A percentile compares a stretch with the other conserved stretches of the same genome.
Conservation (phyloP, 2,888 invertebrate genomes). For the Sarcophaga subvicina region DNA sequence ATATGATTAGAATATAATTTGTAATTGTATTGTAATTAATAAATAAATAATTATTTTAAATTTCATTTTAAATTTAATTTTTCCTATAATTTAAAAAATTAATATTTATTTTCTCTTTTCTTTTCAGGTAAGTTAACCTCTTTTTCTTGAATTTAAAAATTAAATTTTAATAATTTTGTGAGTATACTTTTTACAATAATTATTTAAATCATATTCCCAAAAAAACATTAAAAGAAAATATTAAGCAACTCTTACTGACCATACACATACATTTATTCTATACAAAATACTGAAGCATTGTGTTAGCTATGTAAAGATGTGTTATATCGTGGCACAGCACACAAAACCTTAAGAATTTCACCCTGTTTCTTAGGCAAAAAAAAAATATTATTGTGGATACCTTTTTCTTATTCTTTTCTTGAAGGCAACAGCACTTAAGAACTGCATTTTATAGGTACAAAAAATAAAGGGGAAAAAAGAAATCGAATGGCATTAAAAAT, state of each 20-base stretch:
- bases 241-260: too few relatives aligned
- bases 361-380: background rate
- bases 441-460: slow-evolving; percentile 7
- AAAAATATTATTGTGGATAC: background rate
- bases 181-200: background rate
- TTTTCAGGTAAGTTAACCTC: background rate
- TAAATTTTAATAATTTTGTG: background rate
- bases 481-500: slow-evolving; percentile 11
- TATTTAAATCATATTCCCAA: too few relatives aligned
- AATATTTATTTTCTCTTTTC: background rate
- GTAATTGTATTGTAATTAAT: too few relatives aligned
- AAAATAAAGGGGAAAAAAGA: background rate
- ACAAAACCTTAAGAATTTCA: slow-evolving; percentile 24
- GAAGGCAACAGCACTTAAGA: slow-evolving; percentile 29
- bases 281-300: background rate
- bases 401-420: background rate
- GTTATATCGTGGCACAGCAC: background rate
- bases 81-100: too few relatives aligned
- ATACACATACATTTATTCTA: too few relatives aligned
- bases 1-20: too few relatives aligned
- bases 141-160: background rate
- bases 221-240: too few relatives aligned
- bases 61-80: too few relatives aligned
- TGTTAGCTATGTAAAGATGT: background rate
- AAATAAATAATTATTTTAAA: too few relatives aligned